Base-by-base conservation (phyloP, 2,888 invertebrate genomes). In the Lamellibrachia columna region DNA sequence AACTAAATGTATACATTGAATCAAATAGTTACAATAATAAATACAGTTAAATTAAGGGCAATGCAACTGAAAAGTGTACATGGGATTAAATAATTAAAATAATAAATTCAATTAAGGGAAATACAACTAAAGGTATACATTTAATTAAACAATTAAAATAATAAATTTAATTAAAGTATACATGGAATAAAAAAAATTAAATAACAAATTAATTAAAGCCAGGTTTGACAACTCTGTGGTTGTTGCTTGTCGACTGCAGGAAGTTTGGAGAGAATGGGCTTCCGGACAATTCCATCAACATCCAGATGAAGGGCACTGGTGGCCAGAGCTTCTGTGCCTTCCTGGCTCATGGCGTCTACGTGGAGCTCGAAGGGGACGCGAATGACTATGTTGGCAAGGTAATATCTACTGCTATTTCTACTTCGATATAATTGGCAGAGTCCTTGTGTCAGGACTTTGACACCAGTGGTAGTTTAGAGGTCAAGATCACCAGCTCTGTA, bases 241-340 rank as follows among this genome's bases (percentile, higher is more conserved):
- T 75, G 22, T 22, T 75, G 75, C n/a, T 91, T 53, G 91, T 52
- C 94, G 90, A 94, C 95, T 94, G 22, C 95, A 98, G 98, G 97
- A 98, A 98, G 97, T 98, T 98, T 96, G 98, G 98, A 22, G 99
- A 99, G 95, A 97, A 97, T 60, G 99, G 99, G 8, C 97, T 99
- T 15, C 98, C 99, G 0, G 98, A 95, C 53, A 94, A 98, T 52
- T 98, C 93, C 92, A 96, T 96, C 91, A 94, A 95, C 95, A 98
- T 99, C 93, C 97, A 97, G 90, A 97, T 99, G 94, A 98, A 97
- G 91, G 99, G 99, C 28, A 99, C 99, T 3, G 99, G 99, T 11
- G 99, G 99, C 15, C 99, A 99, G 97, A 99, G 99, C 96, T 99
- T 99, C 97, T 98, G 99, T 96, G 99, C 99, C 7, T 99, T 99